Percentiles rank a stretch among this genome's conserved stretches.
Evolutionary conservation across 2,888 invertebrate genomes (phyloP).

Genomic region (Bibio marci): DNA sequence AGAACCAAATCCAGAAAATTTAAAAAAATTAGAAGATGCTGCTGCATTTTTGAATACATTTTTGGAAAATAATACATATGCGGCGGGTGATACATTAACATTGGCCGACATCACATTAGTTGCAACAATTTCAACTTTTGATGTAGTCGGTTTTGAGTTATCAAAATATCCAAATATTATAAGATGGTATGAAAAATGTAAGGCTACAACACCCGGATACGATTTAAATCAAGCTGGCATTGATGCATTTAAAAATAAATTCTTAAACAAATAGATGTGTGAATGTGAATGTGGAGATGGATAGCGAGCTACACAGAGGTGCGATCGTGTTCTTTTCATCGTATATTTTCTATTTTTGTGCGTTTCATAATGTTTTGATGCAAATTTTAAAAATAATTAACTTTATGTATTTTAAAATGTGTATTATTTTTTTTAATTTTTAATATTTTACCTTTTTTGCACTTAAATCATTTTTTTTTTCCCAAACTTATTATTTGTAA

Average conservation of each 20-base stretch:
- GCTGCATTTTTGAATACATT: constrained; percentile 44
- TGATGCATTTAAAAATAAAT: constrained; percentile 35
- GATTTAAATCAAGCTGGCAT: constrained; percentile 39
- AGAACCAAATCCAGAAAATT: constrained; percentile 46
- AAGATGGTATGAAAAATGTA: constrained; percentile 42
- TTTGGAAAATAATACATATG: constrained; percentile 44
- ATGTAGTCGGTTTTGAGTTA: constrained; percentile 48
- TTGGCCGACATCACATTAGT: constrained; percentile 54
- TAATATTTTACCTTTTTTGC: no score
- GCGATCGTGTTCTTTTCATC: no score
- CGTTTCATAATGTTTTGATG: no score
- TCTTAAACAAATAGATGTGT: constrained; percentile 3
- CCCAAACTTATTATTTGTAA: no score
- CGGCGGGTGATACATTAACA: constrained; percentile 47
- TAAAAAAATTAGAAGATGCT: constrained; percentile 43
- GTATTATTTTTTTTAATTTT: no score
- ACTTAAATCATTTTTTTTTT: no score
- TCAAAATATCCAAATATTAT: constrained; percentile 48
- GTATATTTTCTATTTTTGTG: no score
- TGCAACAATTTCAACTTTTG: constrained; percentile 50
- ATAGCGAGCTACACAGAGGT: no score
- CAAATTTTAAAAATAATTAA: no score
- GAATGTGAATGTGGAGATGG: no score
- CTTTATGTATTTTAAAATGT: no score
- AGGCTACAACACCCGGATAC: constrained; percentile 39